Percentiles rank a stretch among this genome's conserved stretches.
Conservation (phyloP, 2,888 invertebrate species). For the Theretra japonica region DNA sequence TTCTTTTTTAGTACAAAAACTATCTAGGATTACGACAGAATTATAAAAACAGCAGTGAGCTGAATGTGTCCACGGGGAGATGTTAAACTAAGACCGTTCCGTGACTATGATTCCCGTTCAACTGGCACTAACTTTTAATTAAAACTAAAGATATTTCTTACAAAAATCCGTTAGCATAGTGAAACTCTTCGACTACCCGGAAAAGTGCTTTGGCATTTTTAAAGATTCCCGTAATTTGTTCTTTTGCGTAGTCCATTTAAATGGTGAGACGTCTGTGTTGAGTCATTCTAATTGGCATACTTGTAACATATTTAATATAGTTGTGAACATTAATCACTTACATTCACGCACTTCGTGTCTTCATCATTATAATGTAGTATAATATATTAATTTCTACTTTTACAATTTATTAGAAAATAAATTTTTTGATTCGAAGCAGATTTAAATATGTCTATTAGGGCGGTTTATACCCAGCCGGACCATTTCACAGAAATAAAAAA, state of each 20-base stretch:
- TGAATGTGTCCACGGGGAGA: conserved; percentile 65
- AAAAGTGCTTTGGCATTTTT: conserved; percentile 2
- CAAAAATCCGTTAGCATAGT: conserved; percentile 52
- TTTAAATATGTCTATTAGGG: neutral
- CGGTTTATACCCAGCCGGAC: too few species aligned
- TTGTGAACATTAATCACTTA: too few species aligned
- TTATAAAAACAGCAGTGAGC: conserved; percentile 48
- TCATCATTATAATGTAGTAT: too few species aligned
- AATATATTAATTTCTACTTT: too few species aligned
- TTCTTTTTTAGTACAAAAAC: too few species aligned
- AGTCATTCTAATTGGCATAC: neutral
- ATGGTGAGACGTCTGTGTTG: neutral
- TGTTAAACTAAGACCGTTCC: conserved; percentile 56
- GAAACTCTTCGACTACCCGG: neutral
- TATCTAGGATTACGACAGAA: neutral
- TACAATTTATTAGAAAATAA: too few species aligned
- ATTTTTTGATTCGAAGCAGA: too few species aligned
- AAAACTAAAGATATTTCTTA: conserved; percentile 64
- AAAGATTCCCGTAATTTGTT: neutral
- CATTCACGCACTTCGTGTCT: too few species aligned
- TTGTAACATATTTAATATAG: too few species aligned
- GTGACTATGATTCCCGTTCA: conserved; percentile 67
- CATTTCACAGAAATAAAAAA: neutral
- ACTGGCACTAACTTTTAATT: conserved; percentile 70
- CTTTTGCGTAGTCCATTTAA: neutral